phyloP scores from a whole-genome alignment of 1,140 invertebrate species.

The Penaeus japonicus region DNA sequence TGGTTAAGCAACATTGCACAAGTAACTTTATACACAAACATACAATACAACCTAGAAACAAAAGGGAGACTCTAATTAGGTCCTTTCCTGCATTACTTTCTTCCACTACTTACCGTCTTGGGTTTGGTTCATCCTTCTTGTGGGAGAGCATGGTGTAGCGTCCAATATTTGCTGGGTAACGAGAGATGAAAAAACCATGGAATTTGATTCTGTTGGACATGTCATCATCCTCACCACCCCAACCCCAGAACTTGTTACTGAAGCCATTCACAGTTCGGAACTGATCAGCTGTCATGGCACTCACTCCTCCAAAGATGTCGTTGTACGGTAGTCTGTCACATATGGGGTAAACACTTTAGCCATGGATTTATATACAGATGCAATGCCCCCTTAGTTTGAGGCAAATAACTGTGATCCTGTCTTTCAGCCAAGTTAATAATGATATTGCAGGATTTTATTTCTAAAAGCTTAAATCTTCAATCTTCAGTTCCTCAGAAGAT shows the following conservation, averaged over 20 bases:
- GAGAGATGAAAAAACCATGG: constrained; percentile 55
- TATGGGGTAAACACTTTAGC: neutral
- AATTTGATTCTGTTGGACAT: constrained; percentile 49
- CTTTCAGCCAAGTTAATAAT: too few species aligned
- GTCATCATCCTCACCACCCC: constrained; percentile 68
- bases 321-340: constrained; percentile 65
- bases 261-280: constrained; percentile 74
- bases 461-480: too few species aligned
- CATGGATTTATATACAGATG: too few species aligned
- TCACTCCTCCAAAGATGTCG: constrained; percentile 73
- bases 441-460: too few species aligned
- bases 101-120: constrained; percentile 68
- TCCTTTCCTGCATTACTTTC: too few species aligned
- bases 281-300: constrained; percentile 70
- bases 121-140: constrained; percentile 42
- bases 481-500: too few species aligned
- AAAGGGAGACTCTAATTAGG: too few species aligned
- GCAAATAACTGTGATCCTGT: too few species aligned
- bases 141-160: constrained; percentile 48
- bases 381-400: too few species aligned
- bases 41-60: too few species aligned
- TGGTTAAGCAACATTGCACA: too few species aligned
- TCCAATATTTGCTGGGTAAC: constrained; percentile 61
- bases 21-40: too few species aligned
- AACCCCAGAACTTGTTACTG: constrained; percentile 76